These are phyloP conservation scores for Coelinius sp. DNA, from an alignment of 2,888 invertebrate species.

Conservation along the genomic window DNA sequence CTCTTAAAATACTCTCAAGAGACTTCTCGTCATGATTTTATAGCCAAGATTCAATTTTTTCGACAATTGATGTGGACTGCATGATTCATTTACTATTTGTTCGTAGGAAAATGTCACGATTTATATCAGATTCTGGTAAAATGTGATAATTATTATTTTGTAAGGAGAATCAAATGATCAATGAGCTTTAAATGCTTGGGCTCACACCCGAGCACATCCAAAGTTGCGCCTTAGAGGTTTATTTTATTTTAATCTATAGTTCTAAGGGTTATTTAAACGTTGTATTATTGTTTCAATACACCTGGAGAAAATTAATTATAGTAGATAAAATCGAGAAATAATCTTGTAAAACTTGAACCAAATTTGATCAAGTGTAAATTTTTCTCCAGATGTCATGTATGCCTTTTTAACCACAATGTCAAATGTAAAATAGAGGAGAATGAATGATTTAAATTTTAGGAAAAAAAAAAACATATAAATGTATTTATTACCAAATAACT, in stretches of 20 bases:
- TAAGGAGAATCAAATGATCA: conserved; percentile 7
- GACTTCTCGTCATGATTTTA: not conserved
- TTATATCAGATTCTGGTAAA: not conserved
- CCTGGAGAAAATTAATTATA: not conserved
- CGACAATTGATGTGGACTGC: not conserved
- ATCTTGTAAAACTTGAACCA: no score
- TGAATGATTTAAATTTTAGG: not conserved
- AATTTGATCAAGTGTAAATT: not conserved
- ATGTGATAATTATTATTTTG: not conserved
- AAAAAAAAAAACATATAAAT: conserved; percentile 15
- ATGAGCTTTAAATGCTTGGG: conserved; percentile 27
- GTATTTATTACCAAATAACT: conserved; percentile 16
- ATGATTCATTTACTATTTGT: not conserved
- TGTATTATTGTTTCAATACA: not conserved
- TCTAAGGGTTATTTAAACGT: conserved; percentile 2
- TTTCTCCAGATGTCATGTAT: not conserved
- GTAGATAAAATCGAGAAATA: no score
- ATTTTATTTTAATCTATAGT: conserved; percentile 5
- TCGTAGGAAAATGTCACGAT: conserved; percentile 17
- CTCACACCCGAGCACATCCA: conserved; percentile 22
- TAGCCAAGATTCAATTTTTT: not conserved
- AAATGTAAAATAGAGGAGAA: not conserved
- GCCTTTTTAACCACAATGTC: not conserved
- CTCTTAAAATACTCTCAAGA: not conserved
- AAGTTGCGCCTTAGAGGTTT: conserved; percentile 19